Evolutionary conservation across 2,797 vertebrate genomes (phyloP), one percentile per base, ranked within the genome.

Genomic region (Vultur gryphus): DNA sequence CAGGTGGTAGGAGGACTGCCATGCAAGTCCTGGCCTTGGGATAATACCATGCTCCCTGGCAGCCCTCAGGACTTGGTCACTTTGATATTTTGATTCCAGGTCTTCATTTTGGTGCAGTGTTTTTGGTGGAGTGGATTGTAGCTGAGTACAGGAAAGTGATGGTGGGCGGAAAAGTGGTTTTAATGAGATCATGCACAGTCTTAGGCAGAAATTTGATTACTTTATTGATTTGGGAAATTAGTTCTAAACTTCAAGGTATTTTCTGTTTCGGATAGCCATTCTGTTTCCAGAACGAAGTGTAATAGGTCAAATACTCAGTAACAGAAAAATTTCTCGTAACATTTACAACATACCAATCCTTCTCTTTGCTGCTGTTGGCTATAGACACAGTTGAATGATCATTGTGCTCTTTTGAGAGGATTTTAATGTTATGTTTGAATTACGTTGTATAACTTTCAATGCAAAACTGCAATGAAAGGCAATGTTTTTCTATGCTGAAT

Each of bases 391-490:
- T 1, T 87, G 78, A 92, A 46, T 55, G 69, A 80, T 95, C 24
- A 13, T 12, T 31, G 73, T 59, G 51, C 49, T 92, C 73, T 80
- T 89, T 52, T 46, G n/a, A 81, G 33, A 81, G 24, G 11, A 87
- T 91, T 79, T 93, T 79, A 76, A 80, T 78, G 61, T 79, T 92
- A 67, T 3, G 2, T 96, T 88, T 93, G 66, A 82, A 87, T 78
- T 85, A 35, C 2, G 4, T 87, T 92, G 9, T 84, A 51, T 71
- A 91, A 69, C 73, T 23, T 91, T 89, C 83, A 54, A 15, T 58
- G 55, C 24, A 91, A 87, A 64, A 62, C 44, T 66, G 46, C 66
- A 71, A 23, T 41, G 71, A 91, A 94, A 92, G 29, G 41, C 37
- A 57, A 13, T 35, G 21, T 28, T 52, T 90, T 80, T 66, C 35